Base-by-base conservation (phyloP, 1,140 invertebrate species). In the Drosophila parvula region DNA sequence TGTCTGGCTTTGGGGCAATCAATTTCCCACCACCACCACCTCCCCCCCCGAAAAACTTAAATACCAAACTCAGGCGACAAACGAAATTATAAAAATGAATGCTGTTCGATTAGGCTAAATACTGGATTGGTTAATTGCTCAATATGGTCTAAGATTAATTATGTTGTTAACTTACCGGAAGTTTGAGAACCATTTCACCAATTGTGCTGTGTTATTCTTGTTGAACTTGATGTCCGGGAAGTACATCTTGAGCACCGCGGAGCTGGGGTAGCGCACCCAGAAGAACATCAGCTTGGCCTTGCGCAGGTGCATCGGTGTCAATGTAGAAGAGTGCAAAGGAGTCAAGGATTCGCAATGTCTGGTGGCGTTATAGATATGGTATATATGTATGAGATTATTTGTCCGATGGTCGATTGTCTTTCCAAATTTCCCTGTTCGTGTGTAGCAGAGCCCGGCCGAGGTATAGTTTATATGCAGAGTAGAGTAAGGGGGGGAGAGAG, bases 271-370 rank as follows among this genome's bases (percentile, higher is more conserved):
- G 83, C 99, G 95, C 77, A 98, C 98, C 96, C 98, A 99, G 96
- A 99, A 99, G 96, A 99, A 99, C 99, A 99, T 99, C 93, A 99
- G 95, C 94, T 99, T 99, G 51, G 99, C 99, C 93, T 99, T 99
- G 90, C 99, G 95, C 91, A 99, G 96, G 94, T 99, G 99, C 97
- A 99, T 99, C 88, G 99, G 99, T 75, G 98, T 99, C 93, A 99
- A 94, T 84, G 97, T 98, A 92, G 97, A 97, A 93, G 96, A 97
- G 95, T 98, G 94, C 94, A 96, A 93, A 92, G 95, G 93, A 95
- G 95, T 96, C 94, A 97, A 96, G 94, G 95, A 95, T 79, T 90
- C 86, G 68, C 84, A 89, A 80, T 83, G 71, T 64, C 80, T 89
- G 88, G 79, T 90, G 79, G 67, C 74, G 65, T 50, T 60, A 45